Evolutionary conservation across 2,797 vertebrate genomes (phyloP), one percentile per base, ranked within the genome.

Genomic region (Crenichthys baileyi): DNA sequence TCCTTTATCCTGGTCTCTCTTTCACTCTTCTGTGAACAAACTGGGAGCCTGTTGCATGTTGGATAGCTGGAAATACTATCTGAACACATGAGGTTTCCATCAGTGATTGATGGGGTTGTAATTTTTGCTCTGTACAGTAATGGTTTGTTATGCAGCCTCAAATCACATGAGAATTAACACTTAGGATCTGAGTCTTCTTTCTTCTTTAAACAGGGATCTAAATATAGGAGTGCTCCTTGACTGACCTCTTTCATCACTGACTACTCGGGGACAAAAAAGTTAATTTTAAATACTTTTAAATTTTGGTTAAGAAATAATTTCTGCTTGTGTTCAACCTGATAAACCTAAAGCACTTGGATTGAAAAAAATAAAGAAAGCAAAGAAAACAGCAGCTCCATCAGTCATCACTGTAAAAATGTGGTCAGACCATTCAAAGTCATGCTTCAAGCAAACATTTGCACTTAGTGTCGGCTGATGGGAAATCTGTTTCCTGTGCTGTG

Each of bases 71-170:
- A 41, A 67, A 77, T 55, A 31, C 29, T 86, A 83, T 90, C 87
- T 92, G 85, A 76, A 88, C 76, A 70, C 78, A 76, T 89, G 83
- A 86, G 80, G 83, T 88, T 85, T 87, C 20, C 31, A 56, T 44
- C 61, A 29, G 46, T 90, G 91, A 94, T 86, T 90, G 80, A 90
- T 87, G 85, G 87, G 70, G 78, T 85, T 75, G 79, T 89, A 88
- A 89, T 92, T 87, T 89, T 75, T 87, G 78, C 82, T 89, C n/a
- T 60, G 72, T 81, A 76, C 80, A 88, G 87, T 83, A 83, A 80
- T 82, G 79, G 83, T 72, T 83, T 76, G 84, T 82, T 86, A 53
- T 78, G 72, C 61, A 46, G 75, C 44, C 31, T 79, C 58, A 70
- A 82, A 73, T 76, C 16, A 3, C 73, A 79, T 7, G 75, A 77